Percentiles rank a stretch among this genome's conserved stretches.
Evolutionary conservation across 2,888 invertebrate species (phyloP).

Genomic region (Neria commutata): DNA sequence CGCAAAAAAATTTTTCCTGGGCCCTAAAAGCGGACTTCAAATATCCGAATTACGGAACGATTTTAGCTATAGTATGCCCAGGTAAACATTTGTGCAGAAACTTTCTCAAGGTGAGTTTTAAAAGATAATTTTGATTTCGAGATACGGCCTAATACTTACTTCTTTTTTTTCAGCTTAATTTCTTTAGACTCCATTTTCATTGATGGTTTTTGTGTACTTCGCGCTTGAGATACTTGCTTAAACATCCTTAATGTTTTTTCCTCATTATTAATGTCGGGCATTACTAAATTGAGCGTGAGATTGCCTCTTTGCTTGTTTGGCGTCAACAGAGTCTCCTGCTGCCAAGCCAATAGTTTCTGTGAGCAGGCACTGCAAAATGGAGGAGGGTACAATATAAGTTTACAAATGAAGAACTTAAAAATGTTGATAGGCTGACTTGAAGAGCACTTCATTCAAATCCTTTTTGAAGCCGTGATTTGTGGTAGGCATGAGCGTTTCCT

Average conservation of each 20-base stretch:
- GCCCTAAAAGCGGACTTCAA: too few species aligned
- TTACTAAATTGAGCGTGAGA: slow-evolving; percentile 7
- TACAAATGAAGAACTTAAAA: neutral
- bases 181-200: slow-evolving; percentile 15
- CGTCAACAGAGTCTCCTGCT: slow-evolving; percentile 42
- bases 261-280: slow-evolving; percentile 34
- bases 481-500: slow-evolving; percentile 22
- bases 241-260: slow-evolving; percentile 28
- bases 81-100: too few species aligned
- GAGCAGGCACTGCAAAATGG: slow-evolving; percentile 68
- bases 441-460: slow-evolving; percentile 67
- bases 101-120: too few species aligned
- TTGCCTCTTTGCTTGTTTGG: slow-evolving; percentile 11
- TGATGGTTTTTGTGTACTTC: slow-evolving; percentile 11
- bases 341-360: slow-evolving; percentile 66
- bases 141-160: slow-evolving; percentile 19
- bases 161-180: slow-evolving; percentile 21
- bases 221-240: slow-evolving; percentile 25
- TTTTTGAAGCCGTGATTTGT: slow-evolving; percentile 33
- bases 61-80: too few species aligned
- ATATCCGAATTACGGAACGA: too few species aligned
- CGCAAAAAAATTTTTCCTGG: too few species aligned
- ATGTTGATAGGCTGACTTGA: slow-evolving; percentile 43
- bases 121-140: neutral
- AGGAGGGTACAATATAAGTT: neutral